Evolutionary conservation across 2,888 invertebrate genomes (phyloP), one percentile per base, ranked within the genome.

Genomic region (Petrolisthes cinctipes): DNA sequence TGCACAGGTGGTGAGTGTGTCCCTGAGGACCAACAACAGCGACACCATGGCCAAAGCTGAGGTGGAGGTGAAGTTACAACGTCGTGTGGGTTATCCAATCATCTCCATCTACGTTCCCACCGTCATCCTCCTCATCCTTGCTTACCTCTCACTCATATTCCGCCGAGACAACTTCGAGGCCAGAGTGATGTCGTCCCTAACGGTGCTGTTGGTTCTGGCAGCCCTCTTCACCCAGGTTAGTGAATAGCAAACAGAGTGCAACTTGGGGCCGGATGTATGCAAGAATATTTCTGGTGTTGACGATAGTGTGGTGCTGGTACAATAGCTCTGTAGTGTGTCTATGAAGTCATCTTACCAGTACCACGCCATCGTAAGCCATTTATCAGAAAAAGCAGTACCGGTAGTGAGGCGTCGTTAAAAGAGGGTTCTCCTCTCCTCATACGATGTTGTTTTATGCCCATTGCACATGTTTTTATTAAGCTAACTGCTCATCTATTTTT

Each of bases 101-200:
- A 81, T 86, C 86, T 86, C 82, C 75, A 81, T 86, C 83, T 86
- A 78, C 53, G 79, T 86, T 6, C 82, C 80, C 73, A 81, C 82
- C 37, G 80, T 86, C 81, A 81, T 86, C 81, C 82, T 86, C 23
- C 85, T 85, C 68, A 85, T 85, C 71, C 85, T 85, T 23, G 85
- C 85, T 17, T 85, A 85, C 85, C 85, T 85, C 79, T 85, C 85
- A 61, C 85, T 86, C 20, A 37, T 86, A 11, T 81, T 86, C 82
- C 76, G 89, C 57, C 23, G 86, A 5, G 75, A 89, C 71, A 87
- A 86, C 83, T 89, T 89, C 83, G 89, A 89, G 73, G 79, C 86
- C 37, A 85, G 89, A 61, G 83, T 89, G 17, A 87, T 87, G 88
- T 86, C 89, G 14, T 82, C 89, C 17, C 82, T 89, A 37, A 89